phyloP scores from a whole-genome alignment of 2,797 vertebrate species.

The Acipenser ruthenus region DNA sequence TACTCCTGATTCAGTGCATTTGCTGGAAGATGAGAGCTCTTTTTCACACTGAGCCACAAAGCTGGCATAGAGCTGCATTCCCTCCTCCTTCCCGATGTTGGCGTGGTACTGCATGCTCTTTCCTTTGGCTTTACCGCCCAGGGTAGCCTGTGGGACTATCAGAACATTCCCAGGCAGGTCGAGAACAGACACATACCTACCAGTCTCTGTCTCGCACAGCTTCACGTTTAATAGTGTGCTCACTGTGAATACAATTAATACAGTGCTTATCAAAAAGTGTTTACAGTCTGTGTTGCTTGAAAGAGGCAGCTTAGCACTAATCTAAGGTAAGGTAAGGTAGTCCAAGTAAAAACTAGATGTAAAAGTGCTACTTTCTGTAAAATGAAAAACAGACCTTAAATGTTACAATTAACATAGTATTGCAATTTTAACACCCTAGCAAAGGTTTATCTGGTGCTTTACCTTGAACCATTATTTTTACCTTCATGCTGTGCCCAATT shows the following conservation, averaged over 20 bases:
- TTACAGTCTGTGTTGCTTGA: too few relatives aligned
- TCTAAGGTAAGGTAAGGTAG: too few relatives aligned
- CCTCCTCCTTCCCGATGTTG: constrained; percentile 56
- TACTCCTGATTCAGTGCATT: constrained; percentile 51
- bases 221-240: constrained; percentile 63
- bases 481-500: too few relatives aligned
- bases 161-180: constrained; percentile 74
- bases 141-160: constrained; percentile 76
- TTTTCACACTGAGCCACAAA: constrained; percentile 68
- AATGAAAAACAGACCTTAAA: too few relatives aligned
- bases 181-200: constrained; percentile 59
- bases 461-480: too few relatives aligned
- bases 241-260: constrained; percentile 45
- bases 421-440: too few relatives aligned
- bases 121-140: constrained; percentile 60
- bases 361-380: too few relatives aligned
- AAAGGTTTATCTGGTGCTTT: too few relatives aligned
- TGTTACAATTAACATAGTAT: too few relatives aligned
- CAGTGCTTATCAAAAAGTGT: too few relatives aligned
- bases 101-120: constrained; percentile 61
- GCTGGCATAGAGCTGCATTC: constrained; percentile 64
- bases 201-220: constrained; percentile 61
- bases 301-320: too few relatives aligned
- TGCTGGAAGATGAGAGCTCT: constrained; percentile 49
- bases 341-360: too few relatives aligned